phyloP scores from a whole-genome alignment of 2,888 invertebrate species.

The Tubiluchus corallicola region DNA sequence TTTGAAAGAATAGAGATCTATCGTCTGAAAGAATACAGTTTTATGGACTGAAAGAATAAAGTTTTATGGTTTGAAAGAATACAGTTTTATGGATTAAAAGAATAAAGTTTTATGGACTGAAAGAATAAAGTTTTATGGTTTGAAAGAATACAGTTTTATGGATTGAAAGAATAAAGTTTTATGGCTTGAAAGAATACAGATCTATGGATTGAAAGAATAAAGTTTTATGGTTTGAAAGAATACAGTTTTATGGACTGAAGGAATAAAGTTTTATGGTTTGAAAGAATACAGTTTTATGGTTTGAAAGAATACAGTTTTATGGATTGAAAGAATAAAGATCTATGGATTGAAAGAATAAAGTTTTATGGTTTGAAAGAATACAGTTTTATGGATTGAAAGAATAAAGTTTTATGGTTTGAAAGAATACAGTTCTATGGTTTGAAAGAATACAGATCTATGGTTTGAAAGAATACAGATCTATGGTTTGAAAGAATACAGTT shows the following conservation, averaged over 20 bases:
- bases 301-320: neutral
- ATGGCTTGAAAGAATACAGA: neutral
- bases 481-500: neutral
- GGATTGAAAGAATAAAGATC: too few relatives aligned
- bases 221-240: neutral
- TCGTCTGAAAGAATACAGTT: neutral
- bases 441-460: neutral
- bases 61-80: neutral
- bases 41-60: too few relatives aligned
- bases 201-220: too few relatives aligned
- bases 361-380: neutral
- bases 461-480: neutral
- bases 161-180: too few relatives aligned
- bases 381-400: too few relatives aligned
- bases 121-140: too few relatives aligned
- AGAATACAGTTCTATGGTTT: neutral
- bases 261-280: too few relatives aligned
- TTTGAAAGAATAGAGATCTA: neutral
- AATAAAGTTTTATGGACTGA: too few relatives aligned
- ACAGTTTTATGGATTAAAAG: too few relatives aligned
- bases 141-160: neutral
- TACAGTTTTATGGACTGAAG: too few relatives aligned
- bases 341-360: neutral
- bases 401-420: neutral
- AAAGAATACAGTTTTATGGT: neutral